Evolutionary conservation across 1,140 invertebrate genomes (phyloP).

Genomic region (Apolygus lucorum): DNA sequence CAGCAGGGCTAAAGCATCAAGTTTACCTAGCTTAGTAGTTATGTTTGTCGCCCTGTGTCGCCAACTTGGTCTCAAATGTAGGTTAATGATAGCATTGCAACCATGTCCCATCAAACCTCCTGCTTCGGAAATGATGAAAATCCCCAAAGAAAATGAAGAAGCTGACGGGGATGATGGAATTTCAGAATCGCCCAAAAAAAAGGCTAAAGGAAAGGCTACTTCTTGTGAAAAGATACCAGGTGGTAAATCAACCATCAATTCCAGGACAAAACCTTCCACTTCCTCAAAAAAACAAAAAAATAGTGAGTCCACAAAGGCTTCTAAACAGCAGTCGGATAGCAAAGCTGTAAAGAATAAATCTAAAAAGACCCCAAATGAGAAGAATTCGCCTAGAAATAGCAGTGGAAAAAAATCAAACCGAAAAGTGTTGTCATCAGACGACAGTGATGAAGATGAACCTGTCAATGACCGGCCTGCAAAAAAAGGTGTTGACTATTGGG

Average conservation of each 20-base stretch:
- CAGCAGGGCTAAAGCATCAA: constrained; percentile 39
- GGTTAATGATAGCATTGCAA: constrained; percentile 60
- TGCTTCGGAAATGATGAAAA: constrained; percentile 46
- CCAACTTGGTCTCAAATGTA: constrained; percentile 67
- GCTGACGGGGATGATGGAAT: neutral
- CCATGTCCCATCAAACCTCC: constrained; percentile 53
- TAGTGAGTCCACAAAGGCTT: no score
- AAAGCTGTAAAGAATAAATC: no score
- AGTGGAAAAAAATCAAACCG: neutral
- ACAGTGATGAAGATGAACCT: neutral
- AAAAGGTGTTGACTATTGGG: neutral
- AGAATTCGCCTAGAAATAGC: neutral
- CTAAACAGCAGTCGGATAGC: no score
- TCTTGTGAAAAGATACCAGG: constrained; percentile 13
- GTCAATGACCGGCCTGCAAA: neutral
- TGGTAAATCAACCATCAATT: neutral
- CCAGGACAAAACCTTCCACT: no score
- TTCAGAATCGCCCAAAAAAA: constrained; percentile 22
- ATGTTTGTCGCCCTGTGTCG: constrained; percentile 64
- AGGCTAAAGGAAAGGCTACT: constrained; percentile 6
- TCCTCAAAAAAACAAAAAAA: no score
- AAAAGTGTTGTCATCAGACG: neutral
- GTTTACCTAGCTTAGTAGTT: constrained; percentile 46
- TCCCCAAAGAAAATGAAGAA: constrained; percentile 32
- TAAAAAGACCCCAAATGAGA: no score